These are phyloP conservation scores for Cynopterus sphinx DNA, from an alignment of 2,797 vertebrate genomes.

Conservation along the genomic window DNA sequence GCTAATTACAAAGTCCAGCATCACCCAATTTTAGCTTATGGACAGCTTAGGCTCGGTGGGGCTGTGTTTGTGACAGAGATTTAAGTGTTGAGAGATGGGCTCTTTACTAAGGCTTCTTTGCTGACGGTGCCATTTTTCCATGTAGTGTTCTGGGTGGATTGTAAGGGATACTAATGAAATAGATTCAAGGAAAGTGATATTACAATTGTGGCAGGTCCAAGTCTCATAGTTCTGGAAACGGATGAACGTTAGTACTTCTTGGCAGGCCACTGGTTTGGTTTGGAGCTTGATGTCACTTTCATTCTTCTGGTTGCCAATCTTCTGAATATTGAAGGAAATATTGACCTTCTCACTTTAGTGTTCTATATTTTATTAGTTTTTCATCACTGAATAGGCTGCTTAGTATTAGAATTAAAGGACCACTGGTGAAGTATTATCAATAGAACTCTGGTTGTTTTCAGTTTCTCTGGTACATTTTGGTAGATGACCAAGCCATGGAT, in stretches of 20 bases:
- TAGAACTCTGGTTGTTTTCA: neutral
- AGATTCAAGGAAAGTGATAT: slow-evolving; percentile 49
- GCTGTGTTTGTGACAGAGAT: neutral
- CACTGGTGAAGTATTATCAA: neutral
- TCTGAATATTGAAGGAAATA: slow-evolving; percentile 43
- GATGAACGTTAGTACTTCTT: slow-evolving; percentile 60
- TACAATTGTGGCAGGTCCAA: slow-evolving; percentile 39
- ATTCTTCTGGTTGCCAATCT: slow-evolving; percentile 52
- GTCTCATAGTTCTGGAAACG: slow-evolving; percentile 50
- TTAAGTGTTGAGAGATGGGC: neutral
- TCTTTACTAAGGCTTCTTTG: slow-evolving; percentile 7
- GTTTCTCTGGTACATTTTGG: slow-evolving; percentile 48
- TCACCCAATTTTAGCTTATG: neutral
- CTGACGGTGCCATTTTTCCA: neutral
- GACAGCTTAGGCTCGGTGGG: neutral
- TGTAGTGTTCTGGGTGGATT: neutral
- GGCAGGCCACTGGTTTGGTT: slow-evolving; percentile 72
- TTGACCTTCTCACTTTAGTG: slow-evolving; percentile 25
- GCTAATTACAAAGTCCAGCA: neutral
- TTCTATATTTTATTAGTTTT: slow-evolving; percentile 48
- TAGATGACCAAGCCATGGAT: slow-evolving; percentile 66
- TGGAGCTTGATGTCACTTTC: slow-evolving; percentile 67
- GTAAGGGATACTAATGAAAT: slow-evolving; percentile 33
- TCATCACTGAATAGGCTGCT: neutral
- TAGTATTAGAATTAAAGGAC: neutral